These are phyloP conservation scores for Orthosia gracilis DNA, from an alignment of 2,888 invertebrate species.

Conservation along the genomic window DNA sequence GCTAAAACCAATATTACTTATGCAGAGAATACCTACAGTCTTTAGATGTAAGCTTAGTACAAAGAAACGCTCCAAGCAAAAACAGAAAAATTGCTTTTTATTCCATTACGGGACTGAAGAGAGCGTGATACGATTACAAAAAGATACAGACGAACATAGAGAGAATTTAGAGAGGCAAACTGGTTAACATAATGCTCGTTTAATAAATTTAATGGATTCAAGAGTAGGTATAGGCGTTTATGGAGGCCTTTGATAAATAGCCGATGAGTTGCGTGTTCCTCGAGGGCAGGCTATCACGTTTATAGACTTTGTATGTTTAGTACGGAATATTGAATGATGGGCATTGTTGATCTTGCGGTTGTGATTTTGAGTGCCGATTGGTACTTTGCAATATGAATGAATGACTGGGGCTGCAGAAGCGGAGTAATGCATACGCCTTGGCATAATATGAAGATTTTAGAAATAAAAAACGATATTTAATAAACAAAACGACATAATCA, in stretches of 20 bases:
- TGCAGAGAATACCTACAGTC: constrained; percentile 39
- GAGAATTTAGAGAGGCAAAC: constrained; percentile 69
- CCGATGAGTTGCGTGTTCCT: constrained; percentile 78
- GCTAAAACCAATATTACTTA: constrained; percentile 46
- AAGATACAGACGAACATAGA: constrained; percentile 64
- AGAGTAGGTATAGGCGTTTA: constrained; percentile 62
- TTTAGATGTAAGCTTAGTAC: constrained; percentile 45
- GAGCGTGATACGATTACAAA: constrained; percentile 56
- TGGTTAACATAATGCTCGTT: constrained; percentile 76
- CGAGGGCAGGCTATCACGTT: constrained; percentile 60
- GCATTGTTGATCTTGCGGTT: constrained; percentile 30
- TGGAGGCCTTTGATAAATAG: constrained; percentile 77
- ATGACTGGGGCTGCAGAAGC: no score
- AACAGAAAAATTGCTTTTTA: constrained; percentile 55
- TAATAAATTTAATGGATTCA: constrained; percentile 82
- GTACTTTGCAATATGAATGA: background rate
- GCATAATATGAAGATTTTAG: background rate
- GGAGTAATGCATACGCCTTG: background rate
- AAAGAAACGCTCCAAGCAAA: constrained; percentile 45
- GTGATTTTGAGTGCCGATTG: constrained; percentile 14
- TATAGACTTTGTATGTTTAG: constrained; percentile 43
- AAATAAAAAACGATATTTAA: background rate
- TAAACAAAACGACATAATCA: background rate
- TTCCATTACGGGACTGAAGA: constrained; percentile 48
- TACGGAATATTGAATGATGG: constrained; percentile 51